Evolutionary conservation across 37 sponge, comb jelly and placozoan genomes (phyloP), one percentile per base, ranked within the genome.

Genomic region (Cliona cf. orientalis): DNA sequence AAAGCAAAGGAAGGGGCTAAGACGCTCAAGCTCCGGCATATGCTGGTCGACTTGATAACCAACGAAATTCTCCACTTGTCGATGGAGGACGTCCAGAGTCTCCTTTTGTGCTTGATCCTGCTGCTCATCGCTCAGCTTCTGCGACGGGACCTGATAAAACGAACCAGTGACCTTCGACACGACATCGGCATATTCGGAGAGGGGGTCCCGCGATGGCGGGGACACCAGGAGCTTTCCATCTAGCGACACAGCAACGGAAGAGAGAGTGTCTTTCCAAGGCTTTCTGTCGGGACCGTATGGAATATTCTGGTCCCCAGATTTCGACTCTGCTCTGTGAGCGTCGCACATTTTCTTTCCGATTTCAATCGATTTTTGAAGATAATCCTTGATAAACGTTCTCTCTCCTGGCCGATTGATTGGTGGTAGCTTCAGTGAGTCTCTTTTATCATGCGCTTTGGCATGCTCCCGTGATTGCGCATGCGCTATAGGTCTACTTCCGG

Each of bases 121-220:
- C 55, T 80, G 58, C 42, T 56, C 17, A 7, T 23, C n/a, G 29
- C 37, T 35, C 23, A 80, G 70, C 38, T 71, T 71, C 17, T 31
- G 32, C 7, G 81, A 80, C 41, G 81, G 81, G 0, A 80, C 71
- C 32, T 80, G 81, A 33, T 80, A 80, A 41, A 56, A 4, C 23
- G 58, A 29, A 25, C 33, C 43, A n/a, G 70, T 70, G 9, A 80
- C 65, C 1, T 33, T 28, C 23, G 25, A 65, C 41, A 28, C n/a
- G 9, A 78, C 31, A 3, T 39, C 31, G 2, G 66, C 26, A 33
- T 78, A 62, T 3, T 44, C 22, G 2, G 3, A 2, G 6, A 78
- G 79, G 21, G 79, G 79, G 35, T 78, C 67, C 9, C 25, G 43
- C 43, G 45, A 40, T 2, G 79, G 79, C n/a, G 66, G 65, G 9